Evolutionary conservation across 2,888 invertebrate genomes (phyloP), one percentile per base, ranked within the genome.

Genomic region (Piscicola geometra): DNA sequence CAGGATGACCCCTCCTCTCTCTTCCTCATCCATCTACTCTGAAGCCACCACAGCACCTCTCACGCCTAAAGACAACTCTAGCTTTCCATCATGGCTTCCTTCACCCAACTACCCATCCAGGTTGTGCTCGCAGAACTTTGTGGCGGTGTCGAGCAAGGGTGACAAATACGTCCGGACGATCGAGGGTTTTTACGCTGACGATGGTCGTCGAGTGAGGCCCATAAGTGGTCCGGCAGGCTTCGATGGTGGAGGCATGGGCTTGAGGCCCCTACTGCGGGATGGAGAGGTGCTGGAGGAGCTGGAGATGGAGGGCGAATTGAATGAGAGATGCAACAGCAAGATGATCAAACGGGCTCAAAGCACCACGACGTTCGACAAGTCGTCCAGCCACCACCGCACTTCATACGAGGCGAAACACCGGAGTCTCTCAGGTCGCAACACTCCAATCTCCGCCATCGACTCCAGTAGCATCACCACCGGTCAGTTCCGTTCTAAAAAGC

Each of bases 351-450:
- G 77, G 28, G 78, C 72, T 3, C 76, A 78, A 66, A 80, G 80
- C 66, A 76, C 78, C 1, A 75, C 73, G 60, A 80, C 78, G 71
- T 77, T 80, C 68, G 80, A 80, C 66, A 80, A 80, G 75, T 67
- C 68, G n/a, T 69, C 75, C 9, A 9, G 64, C 9, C 30, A 25
- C n/a, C n/a, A n/a, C n/a, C n/a, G n/a, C n/a, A n/a, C n/a, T 28
- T 25, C n/a, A 9, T 64, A 15, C 25, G n/a, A 25, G 9, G 9
- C 64, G 15, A 32, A 32, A 32, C 67, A 67, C 3, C 73, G 79
- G 18, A 78, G 79, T 70, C 76, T 76, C 18, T 79, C 79, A 5
- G 80, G 80, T 15, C 68, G 73, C 2, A 52, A 70, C 25, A 78
- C 79, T 25, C 78, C 78, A 0, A 67, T 75, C 33, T 79, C 78